Percentiles rank a stretch among this genome's conserved stretches.
phyloP scores from a whole-genome alignment of 2,797 vertebrate genomes.

The Hemibagrus guttatus region DNA sequence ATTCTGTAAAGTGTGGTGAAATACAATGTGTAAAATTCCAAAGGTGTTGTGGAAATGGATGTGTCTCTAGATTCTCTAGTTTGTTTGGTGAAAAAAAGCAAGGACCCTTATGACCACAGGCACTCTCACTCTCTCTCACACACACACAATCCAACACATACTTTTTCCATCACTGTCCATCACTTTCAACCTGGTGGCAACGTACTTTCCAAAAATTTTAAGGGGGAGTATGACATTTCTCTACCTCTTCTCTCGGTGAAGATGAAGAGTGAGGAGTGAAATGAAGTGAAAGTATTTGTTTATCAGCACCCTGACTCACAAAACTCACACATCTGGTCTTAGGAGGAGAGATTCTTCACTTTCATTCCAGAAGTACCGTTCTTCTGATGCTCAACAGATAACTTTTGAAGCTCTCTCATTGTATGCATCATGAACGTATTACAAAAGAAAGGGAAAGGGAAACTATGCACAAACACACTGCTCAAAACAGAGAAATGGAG shows the following conservation, averaged over 20 bases:
- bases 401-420: background rate
- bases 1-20: background rate
- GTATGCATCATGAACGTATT: background rate
- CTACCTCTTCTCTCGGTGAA: background rate
- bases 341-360: conserved; percentile 13
- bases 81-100: background rate
- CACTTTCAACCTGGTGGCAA: background rate
- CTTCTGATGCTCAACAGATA: conserved; percentile 14
- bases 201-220: too few species aligned
- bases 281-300: conserved; percentile 3
- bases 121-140: too few species aligned
- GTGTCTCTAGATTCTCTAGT: background rate
- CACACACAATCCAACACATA: background rate
- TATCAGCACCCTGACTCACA: background rate
- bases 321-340: conserved; percentile 2
- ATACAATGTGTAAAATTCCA: background rate
- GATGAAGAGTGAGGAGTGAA: background rate
- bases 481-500: background rate
- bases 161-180: too few species aligned
- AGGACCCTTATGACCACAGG: background rate
- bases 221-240: background rate
- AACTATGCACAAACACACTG: background rate
- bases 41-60: background rate
- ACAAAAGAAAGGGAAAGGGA: conserved; percentile 8
- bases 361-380: conserved; percentile 18